phyloP scores from a whole-genome alignment of 2,888 invertebrate species.

The Sphaerophoria rueppellii region DNA sequence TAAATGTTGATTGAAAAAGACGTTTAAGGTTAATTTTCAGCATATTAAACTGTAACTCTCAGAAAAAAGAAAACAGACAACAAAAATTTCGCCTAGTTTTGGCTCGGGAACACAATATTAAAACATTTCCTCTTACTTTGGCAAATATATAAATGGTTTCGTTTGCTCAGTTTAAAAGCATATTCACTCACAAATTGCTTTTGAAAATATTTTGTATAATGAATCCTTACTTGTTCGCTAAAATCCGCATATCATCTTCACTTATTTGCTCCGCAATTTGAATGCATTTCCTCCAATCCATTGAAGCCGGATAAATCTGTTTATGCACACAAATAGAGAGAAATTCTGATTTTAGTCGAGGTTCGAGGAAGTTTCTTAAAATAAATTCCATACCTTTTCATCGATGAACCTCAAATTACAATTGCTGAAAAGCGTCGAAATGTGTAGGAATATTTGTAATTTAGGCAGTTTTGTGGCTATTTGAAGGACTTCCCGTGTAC shows the following conservation, averaged over 20 bases:
- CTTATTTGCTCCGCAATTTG: conserved; percentile 50
- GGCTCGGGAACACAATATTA: no score
- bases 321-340: background rate
- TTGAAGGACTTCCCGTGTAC: conserved; percentile 85
- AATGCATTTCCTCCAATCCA: conserved; percentile 55
- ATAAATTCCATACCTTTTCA: conserved; percentile 84
- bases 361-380: background rate
- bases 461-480: conserved; percentile 84
- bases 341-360: background rate
- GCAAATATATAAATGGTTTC: no score
- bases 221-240: conserved; percentile 40
- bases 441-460: conserved; percentile 87
- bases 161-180: no score
- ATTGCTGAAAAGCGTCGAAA: conserved; percentile 94
- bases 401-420: conserved; percentile 88
- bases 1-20: no score
- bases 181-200: no score
- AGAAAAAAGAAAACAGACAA: no score
- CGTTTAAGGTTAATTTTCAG: no score
- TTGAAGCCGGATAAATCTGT: conserved; percentile 55
- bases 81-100: no score
- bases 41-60: no score
- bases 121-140: no score
- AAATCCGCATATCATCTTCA: conserved; percentile 18
- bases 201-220: background rate